Evolutionary conservation across 2,888 invertebrate genomes (phyloP).

Genomic region (Noctuana brunneofusca): DNA sequence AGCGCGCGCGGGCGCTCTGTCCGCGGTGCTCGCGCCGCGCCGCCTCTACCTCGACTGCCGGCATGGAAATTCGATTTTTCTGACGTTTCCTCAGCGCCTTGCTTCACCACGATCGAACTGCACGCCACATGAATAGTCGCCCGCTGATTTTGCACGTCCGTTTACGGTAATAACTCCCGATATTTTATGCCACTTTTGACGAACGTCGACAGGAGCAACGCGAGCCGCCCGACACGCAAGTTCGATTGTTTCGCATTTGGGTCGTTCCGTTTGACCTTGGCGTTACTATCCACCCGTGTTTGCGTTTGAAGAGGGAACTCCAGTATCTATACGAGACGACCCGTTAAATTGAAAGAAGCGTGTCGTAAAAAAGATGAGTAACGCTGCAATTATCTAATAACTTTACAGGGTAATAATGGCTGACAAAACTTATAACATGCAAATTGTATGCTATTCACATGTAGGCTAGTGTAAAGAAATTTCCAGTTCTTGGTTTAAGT

Average conservation of each 20-base stretch:
- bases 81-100: slow-evolving; percentile 82
- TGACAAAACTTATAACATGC: slow-evolving; percentile 33
- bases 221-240: slow-evolving; percentile 61
- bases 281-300: slow-evolving; percentile 17
- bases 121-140: slow-evolving; percentile 70
- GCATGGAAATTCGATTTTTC: slow-evolving; percentile 82
- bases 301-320: slow-evolving; percentile 16
- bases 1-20: slow-evolving; percentile 73
- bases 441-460: slow-evolving; percentile 37
- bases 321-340: slow-evolving; percentile 15
- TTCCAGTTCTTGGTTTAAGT: slow-evolving; percentile 37
- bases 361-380: slow-evolving; percentile 9
- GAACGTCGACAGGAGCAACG: slow-evolving; percentile 54
- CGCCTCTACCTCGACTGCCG: slow-evolving; percentile 79
- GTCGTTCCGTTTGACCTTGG: slow-evolving; percentile 36
- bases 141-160: slow-evolving; percentile 78
- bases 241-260: slow-evolving; percentile 47
- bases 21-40: slow-evolving; percentile 76
- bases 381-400: slow-evolving; percentile 26
- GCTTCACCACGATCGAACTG: slow-evolving; percentile 78
- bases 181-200: slow-evolving; percentile 65
- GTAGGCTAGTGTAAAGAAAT: slow-evolving; percentile 36
- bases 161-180: slow-evolving; percentile 61
- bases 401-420: slow-evolving; percentile 31
- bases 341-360: slow-evolving; percentile 21